Percentiles rank a stretch among this genome's conserved stretches.
These are phyloP conservation scores for Adelges cooleyi DNA, from an alignment of 1,140 invertebrate genomes.

Conservation along the genomic window DNA sequence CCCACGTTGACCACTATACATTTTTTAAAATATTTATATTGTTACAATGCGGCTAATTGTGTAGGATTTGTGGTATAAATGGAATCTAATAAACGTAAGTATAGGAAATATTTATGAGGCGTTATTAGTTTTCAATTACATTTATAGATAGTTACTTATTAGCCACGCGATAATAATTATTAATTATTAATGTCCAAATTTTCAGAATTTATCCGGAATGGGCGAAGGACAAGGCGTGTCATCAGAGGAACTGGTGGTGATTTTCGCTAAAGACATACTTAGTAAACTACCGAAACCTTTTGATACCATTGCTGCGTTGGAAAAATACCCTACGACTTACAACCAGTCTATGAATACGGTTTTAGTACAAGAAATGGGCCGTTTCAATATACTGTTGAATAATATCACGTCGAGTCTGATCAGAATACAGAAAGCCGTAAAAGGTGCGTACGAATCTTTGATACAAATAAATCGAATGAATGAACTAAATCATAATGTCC, in stretches of 20 bases:
- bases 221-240: neutral
- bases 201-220: neutral
- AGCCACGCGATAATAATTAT: neutral
- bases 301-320: constrained; percentile 51
- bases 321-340: constrained; percentile 68
- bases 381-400: constrained; percentile 70
- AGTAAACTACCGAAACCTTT: constrained; percentile 60
- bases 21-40: no score
- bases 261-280: constrained; percentile 51
- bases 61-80: no score
- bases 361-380: constrained; percentile 82
- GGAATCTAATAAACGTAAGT: neutral
- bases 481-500: no score
- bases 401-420: constrained; percentile 62
- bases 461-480: no score
- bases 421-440: constrained; percentile 77
- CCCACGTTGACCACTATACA: no score
- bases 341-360: constrained; percentile 86
- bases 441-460: no score
- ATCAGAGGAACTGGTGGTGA: neutral
- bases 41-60: no score
- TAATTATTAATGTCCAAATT: neutral
- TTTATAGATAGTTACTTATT: neutral
- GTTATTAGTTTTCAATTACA: neutral
- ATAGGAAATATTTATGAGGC: neutral